Evolutionary conservation across 2,888 invertebrate genomes (phyloP).

Genomic region (Sepiola atlantica): DNA sequence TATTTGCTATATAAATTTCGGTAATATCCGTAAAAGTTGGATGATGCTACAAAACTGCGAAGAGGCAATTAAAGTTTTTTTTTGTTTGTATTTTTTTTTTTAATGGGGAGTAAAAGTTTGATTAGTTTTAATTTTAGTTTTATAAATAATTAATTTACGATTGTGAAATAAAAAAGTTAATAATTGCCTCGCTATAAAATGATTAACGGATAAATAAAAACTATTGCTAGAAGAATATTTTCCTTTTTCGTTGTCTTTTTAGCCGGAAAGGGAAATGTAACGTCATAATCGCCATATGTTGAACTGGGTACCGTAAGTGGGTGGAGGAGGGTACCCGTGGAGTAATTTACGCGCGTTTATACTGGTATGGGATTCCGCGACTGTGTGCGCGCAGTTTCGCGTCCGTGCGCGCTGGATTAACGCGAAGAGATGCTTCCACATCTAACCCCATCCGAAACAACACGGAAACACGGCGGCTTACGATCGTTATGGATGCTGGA

Average conservation of each 20-base stretch:
- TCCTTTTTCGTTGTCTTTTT: not conserved
- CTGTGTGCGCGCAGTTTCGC: not conserved
- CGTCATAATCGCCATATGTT: not conserved
- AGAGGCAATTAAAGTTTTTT: not conserved
- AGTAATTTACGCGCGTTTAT: not conserved
- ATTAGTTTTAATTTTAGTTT: too few species aligned
- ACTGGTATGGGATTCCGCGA: not conserved
- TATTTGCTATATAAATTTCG: too few species aligned
- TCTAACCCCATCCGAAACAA: not conserved
- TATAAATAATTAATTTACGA: too few species aligned
- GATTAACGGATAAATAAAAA: not conserved
- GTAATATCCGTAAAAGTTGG: not conserved
- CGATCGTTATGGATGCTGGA: too few species aligned
- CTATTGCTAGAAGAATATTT: not conserved
- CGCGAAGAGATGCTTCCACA: not conserved
- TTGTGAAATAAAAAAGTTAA: too few species aligned
- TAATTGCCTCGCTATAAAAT: too few species aligned
- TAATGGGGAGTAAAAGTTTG: not conserved
- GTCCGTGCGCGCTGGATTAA: not conserved
- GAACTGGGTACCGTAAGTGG: not conserved
- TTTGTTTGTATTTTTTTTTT: too few species aligned
- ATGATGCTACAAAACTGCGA: not conserved
- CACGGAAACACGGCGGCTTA: too few species aligned
- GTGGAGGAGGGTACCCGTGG: not conserved
- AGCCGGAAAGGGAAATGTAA: not conserved